Evolutionary conservation across 2,888 invertebrate genomes (phyloP), one percentile per base, ranked within the genome.

Genomic region (Drosophila meridiana): DNA sequence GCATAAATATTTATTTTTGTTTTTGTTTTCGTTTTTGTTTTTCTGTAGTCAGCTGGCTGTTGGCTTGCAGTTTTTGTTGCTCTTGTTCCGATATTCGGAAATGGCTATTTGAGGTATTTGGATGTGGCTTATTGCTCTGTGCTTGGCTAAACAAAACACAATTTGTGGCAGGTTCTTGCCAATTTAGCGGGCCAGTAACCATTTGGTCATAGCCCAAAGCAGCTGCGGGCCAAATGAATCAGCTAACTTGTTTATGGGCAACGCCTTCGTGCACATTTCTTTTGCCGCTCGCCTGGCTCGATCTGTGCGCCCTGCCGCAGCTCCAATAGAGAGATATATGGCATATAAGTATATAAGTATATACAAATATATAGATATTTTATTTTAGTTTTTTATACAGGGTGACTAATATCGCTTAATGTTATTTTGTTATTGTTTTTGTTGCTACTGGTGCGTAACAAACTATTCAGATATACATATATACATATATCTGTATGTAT

Each of bases 141-240:
- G 42, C 42, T 52, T 30, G 20, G 38, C 34, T 9, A 50, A 55
- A 14, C 32, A 52, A 40, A 58, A 38, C 32, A 11, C 50, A 40
- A 47, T 48, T 59, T 55, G 69, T 40, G 69, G 53, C 69, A 69
- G 59, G 47, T 69, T 70, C 61, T 61, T 56, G 48, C 48, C 43
- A 42, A 70, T 38, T 69, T 71, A 7, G 71, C 56, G 28, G 48
- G 11, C 48, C 53, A 30, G 32, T 30, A 48, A 34, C 28, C 34
- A 42, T 65, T 50, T 50, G 62, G 65, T 50, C 32, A 52, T 34
- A 40, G 47, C 55, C 47, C 47, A 60, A 68, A 68, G 71, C 70
- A 61, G 70, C 72, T 61, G 69, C 55, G 9, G 38, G 72, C 32
- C 70, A 62, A 71, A 72, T 70, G 70, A 70, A 71, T 70, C 70